These are phyloP conservation scores for Choreutis nemorana DNA, from an alignment of 2,888 invertebrate species.

Conservation along the genomic window DNA sequence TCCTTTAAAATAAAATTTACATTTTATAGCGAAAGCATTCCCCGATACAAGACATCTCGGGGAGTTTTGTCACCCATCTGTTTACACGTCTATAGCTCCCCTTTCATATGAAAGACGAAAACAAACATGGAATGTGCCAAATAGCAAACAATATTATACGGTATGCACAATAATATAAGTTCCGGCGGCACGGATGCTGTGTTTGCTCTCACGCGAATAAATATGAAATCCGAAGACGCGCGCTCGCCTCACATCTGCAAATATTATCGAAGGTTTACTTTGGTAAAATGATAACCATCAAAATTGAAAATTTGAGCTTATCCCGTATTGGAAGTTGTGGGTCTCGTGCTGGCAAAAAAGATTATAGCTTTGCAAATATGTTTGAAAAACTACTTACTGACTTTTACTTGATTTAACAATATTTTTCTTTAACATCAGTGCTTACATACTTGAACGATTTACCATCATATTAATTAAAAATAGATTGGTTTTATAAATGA, in stretches of 20 bases:
- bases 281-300: constrained; percentile 65
- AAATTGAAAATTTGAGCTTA: constrained; percentile 61
- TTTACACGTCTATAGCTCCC: constrained; percentile 60
- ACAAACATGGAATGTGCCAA: constrained; percentile 66
- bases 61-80: constrained; percentile 47
- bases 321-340: constrained; percentile 33
- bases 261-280: constrained; percentile 61
- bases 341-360: constrained; percentile 21
- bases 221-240: constrained; percentile 64
- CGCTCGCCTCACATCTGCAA: constrained; percentile 51
- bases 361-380: constrained; percentile 6
- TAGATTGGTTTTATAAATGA: too few species aligned
- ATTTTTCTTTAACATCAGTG: too few species aligned
- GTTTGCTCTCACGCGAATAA: constrained; percentile 63
- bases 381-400: too few species aligned
- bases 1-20: constrained; percentile 35
- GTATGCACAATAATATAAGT: constrained; percentile 68
- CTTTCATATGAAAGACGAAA: constrained; percentile 64
- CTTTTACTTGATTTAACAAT: too few species aligned
- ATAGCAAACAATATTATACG: constrained; percentile 68
- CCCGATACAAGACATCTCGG: constrained; percentile 39
- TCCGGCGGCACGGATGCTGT: constrained; percentile 49
- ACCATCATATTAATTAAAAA: too few species aligned
- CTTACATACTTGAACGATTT: too few species aligned
- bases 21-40: constrained; percentile 46